Conservation (phyloP, 1,140 invertebrate genomes). For the Euglossa dilemma region DNA sequence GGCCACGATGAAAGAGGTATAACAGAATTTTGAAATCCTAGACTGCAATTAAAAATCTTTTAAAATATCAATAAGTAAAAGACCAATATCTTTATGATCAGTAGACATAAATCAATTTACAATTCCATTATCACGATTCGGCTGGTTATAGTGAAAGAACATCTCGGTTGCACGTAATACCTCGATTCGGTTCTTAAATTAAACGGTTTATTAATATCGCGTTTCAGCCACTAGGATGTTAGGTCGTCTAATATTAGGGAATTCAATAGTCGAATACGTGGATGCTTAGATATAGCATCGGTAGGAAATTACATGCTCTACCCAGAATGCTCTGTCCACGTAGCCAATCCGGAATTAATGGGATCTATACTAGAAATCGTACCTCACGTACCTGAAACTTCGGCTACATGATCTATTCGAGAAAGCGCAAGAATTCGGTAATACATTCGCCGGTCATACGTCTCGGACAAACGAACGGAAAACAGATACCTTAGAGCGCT, state of each 20-base stretch:
- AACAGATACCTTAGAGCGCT: too few relatives aligned
- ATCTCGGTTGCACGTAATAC: not conserved
- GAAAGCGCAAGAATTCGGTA: not conserved
- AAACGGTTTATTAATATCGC: not conserved
- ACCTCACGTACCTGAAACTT: too few relatives aligned
- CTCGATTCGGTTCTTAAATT: not conserved
- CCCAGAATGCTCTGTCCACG: not conserved
- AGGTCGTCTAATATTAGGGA: not conserved
- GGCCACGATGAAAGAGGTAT: too few relatives aligned
- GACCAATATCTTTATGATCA: too few relatives aligned
- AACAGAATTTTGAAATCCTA: too few relatives aligned
- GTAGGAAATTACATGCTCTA: constrained; percentile 4
- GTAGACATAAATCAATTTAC: too few relatives aligned
- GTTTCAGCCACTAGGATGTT: not conserved
- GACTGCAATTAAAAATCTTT: too few relatives aligned
- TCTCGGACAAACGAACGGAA: too few relatives aligned
- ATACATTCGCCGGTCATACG: too few relatives aligned
- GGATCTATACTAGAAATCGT: not conserved
- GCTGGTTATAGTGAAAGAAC: too few relatives aligned
- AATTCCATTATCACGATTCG: too few relatives aligned
- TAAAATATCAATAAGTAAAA: too few relatives aligned
- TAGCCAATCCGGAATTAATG: not conserved
- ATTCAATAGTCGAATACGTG: constrained; percentile 5
- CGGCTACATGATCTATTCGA: not conserved
- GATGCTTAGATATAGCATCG: not conserved